Conservation (phyloP, 2,888 invertebrate species). For the Cosmopolites sordidus region DNA sequence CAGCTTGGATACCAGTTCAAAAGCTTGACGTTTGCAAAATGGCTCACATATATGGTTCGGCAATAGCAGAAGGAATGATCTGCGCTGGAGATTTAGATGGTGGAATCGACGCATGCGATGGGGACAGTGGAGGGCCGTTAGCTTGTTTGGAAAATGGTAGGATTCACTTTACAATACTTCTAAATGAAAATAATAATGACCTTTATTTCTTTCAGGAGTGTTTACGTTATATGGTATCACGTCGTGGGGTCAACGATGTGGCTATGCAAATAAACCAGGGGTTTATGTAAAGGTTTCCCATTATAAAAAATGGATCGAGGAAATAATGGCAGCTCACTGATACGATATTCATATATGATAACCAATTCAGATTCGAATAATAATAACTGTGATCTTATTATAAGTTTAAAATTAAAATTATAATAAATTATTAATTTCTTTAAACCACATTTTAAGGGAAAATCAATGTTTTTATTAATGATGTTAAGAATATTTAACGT, state of each 20-base stretch:
- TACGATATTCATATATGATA: slow-evolving; percentile 1
- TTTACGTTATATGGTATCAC: slow-evolving; percentile 68
- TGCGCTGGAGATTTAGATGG: slow-evolving; percentile 76
- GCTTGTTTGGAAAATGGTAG: slow-evolving; percentile 63
- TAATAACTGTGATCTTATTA: not conserved
- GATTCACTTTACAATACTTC: too few relatives aligned
- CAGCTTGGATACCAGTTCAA: slow-evolving; percentile 67
- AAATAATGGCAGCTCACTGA: slow-evolving; percentile 47
- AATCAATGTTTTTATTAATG: too few relatives aligned
- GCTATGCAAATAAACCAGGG: slow-evolving; percentile 68
- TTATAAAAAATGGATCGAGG: slow-evolving; percentile 65
- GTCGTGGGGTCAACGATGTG: slow-evolving; percentile 76
- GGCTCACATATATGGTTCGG: slow-evolving; percentile 61
- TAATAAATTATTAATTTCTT: too few relatives aligned
- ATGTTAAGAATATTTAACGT: too few relatives aligned
- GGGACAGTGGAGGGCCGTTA: slow-evolving; percentile 82
- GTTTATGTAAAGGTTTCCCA: slow-evolving; percentile 65
- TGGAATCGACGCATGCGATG: slow-evolving; percentile 75
- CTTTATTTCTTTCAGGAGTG: slow-evolving; percentile 53
- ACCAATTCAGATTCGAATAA: not conserved
- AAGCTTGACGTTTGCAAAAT: slow-evolving; percentile 60
- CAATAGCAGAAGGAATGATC: slow-evolving; percentile 68
- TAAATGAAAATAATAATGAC: too few relatives aligned
- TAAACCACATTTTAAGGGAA: too few relatives aligned
- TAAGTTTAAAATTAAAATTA: too few relatives aligned